Evolutionary conservation across 2,888 invertebrate genomes (phyloP), one percentile per base, ranked within the genome.

Genomic region (Xylota sylvarum): DNA sequence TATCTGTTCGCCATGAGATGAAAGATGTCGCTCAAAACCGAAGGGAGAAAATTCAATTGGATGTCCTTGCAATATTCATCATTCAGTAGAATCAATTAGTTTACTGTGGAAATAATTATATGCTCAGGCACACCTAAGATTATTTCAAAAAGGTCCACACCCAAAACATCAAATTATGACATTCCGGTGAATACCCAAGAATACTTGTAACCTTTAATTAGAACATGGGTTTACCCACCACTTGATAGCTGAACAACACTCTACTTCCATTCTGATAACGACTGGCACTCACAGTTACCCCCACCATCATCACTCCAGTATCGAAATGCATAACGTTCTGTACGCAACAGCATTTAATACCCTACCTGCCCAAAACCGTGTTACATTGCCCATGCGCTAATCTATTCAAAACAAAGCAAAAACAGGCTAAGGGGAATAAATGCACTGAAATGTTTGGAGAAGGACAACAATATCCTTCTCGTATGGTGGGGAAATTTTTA

Each of bases 401-500:
- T n/a, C 19, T 48, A 52, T 81, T 77, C 81, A 76, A 81, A 85
- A 81, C 85, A 81, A 74, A 81, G 19, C 43, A 81, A 12, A 46
- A 52, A 35, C 37, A 37, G 4, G 1, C n/a, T n/a, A 43, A 64
- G 72, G 82, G 55, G 77, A 82, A 60, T 19, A 14, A 58, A 69
- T 86, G 81, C 82, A 73, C 43, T 62, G 43, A 77, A 82, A 86
- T 86, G 86, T 86, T 86, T 86, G 86, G 86, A 86, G 73, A 86
- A 86, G 86, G 82, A 86, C 82, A 37, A 73, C 43, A 9, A 27
- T 43, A 81, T 6, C 69, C 5, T 10, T 17, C 7, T 4, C 14
- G 14, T 17, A 9, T 10, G 3, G 9, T 35, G 73, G 76, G 46
- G 62, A 43, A 23, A 17, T 23, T 37, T n/a, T 2, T 2, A 12